Evolutionary conservation across 92 coral and sea anemone genomes (phyloP).

Genomic region (Actinostola sp.): DNA sequence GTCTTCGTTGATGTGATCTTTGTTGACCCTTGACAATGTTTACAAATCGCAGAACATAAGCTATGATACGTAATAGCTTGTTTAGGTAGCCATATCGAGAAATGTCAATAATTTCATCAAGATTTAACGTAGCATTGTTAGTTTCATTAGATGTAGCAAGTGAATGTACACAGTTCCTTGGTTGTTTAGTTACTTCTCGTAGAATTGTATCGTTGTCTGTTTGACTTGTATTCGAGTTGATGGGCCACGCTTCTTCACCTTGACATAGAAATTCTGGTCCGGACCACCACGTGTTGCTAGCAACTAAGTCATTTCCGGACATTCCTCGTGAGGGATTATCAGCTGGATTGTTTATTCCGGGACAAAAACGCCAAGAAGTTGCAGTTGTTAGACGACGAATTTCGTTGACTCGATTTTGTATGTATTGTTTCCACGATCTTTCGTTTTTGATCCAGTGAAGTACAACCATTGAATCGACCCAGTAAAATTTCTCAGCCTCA

Average conservation of each 20-base stretch:
- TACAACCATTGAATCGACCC: slow-evolving; percentile 56
- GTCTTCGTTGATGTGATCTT: neutral
- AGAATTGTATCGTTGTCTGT: neutral
- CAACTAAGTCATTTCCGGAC: neutral
- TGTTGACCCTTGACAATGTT: neutral
- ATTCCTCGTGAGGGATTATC: slow-evolving; percentile 30
- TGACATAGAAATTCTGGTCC: slow-evolving; percentile 14
- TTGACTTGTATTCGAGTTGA: neutral
- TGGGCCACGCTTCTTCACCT: neutral
- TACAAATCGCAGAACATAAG: slow-evolving; percentile 45
- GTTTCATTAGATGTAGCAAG: slow-evolving; percentile 8
- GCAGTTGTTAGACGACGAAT: neutral
- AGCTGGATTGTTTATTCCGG: slow-evolving; percentile 12
- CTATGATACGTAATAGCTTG: slow-evolving; percentile 54
- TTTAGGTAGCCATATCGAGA: slow-evolving; percentile 26
- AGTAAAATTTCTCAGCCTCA: neutral
- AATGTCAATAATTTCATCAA: slow-evolving; percentile 37
- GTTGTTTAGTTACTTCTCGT: slow-evolving; percentile 5
- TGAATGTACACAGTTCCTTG: slow-evolving; percentile 32
- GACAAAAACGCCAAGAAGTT: slow-evolving; percentile 7
- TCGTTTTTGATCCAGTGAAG: slow-evolving; percentile 57
- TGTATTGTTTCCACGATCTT: slow-evolving; percentile 36
- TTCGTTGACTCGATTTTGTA: slow-evolving; percentile 30
- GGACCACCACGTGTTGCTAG: slow-evolving; percentile 3
- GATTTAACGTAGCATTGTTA: neutral